Percentiles rank a stretch among this genome's conserved stretches.
phyloP scores from a whole-genome alignment of 2,113 vertebrate genomes.

The Planiliza haematocheilus region DNA sequence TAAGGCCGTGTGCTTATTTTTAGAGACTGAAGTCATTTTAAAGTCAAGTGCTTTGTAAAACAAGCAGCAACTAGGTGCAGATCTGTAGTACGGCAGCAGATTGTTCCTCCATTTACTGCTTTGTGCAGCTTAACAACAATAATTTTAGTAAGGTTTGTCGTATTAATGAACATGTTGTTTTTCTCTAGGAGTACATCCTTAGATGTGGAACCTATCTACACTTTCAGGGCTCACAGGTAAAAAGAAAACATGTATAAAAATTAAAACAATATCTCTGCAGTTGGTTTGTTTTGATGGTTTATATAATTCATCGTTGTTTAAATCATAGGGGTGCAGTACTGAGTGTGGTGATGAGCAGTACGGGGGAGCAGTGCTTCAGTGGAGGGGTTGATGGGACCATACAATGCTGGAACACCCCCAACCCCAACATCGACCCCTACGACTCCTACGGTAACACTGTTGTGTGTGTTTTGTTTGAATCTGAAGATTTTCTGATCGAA shows the following conservation, averaged over 20 bases:
- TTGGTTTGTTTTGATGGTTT: neutral
- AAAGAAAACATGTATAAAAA: constrained; percentile 41
- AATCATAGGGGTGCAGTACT: constrained; percentile 91
- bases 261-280: too few species aligned
- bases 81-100: neutral
- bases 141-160: neutral
- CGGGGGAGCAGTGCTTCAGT: constrained; percentile 97
- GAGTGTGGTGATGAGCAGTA: constrained; percentile 97
- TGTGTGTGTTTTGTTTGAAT: accelerated
- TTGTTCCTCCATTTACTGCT: neutral
- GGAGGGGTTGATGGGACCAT: constrained; percentile 94
- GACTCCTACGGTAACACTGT: constrained; percentile 90
- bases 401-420: constrained; percentile 97
- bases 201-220: constrained; percentile 99
- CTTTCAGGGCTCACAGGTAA: constrained; percentile 98
- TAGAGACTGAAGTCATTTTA: constrained; percentile 23
- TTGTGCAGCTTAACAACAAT: neutral
- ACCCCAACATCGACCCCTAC: constrained; percentile 96
- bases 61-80: too few species aligned
- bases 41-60: neutral
- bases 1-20: constrained; percentile 28
- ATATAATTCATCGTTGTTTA: neutral
- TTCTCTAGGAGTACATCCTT: constrained; percentile 92
- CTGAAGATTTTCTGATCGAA: neutral
- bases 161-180: constrained; percentile 40